Base-by-base conservation (phyloP, 2,797 vertebrate genomes). In the Eulemur albifrons region DNA sequence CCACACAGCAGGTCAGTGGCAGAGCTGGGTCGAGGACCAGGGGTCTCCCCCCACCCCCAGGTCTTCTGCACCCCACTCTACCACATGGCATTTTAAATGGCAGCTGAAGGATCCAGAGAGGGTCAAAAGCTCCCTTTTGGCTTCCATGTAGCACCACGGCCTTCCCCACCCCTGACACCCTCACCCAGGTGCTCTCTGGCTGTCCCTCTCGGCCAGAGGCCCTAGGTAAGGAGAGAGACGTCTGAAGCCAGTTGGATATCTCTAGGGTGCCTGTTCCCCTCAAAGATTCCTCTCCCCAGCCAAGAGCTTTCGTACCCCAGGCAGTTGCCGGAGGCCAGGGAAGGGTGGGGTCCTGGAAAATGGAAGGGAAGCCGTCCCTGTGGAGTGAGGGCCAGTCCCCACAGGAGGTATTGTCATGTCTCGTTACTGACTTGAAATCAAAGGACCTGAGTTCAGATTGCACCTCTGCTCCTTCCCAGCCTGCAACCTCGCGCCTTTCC, bases 321-420 rank as follows among this genome's bases (percentile, higher is more conserved):
- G 43, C 14, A 15, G 48, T 9, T 38, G 57, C 10, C 6, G 45
- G 69, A 32, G 23, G 17, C 20, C 20, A 20, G 65, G 30, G 27
- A 11, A 27, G 52, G 45, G 30, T 13, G 4, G 11, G 10, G 43
- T 2, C 11, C 35, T 25, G 21, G 38, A 30, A 40, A 43, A 9
- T 10, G 35, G 54, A 32, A 45, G 27, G 61, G 50, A 43, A 43
- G 50, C 79, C 21, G 35, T 20, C 35, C 21, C 67, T 38, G 63
- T n/a, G 21, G n/a, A 52, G 15, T 27, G 23, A 23, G 0, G 38
- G 45, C 81, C 70, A 13, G 35, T 35, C 18, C 40, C 27, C 4
- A 7, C 1, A 2, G 8, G 1, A 0, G 11, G 43, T 13, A 3
- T 32, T 59, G 35, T 23, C 6, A 7, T 1, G 1, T 13, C 45